Conservation (phyloP, 2,797 vertebrate species). For the Pagetopsis macropterus region DNA sequence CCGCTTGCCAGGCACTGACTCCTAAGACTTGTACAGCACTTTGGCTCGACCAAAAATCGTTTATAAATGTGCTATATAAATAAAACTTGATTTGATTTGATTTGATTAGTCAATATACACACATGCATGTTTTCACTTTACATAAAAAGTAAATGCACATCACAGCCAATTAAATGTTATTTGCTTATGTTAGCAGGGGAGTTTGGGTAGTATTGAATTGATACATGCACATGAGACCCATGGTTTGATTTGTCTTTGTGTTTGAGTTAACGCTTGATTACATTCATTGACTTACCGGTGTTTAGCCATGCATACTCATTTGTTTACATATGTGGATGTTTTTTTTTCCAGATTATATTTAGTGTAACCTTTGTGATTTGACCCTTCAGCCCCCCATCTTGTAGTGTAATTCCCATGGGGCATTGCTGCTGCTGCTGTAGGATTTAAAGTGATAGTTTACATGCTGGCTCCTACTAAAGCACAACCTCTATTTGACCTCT, state of each 20-base stretch:
- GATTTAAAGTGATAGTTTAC: constrained; percentile 47
- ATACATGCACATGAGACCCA: constrained; percentile 8
- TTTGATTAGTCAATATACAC: constrained; percentile 14
- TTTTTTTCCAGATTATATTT: constrained; percentile 47
- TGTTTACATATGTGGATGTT: constrained; percentile 43
- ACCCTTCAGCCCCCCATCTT: constrained; percentile 45
- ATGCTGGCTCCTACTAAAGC: constrained; percentile 37
- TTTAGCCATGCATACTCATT: constrained; percentile 41
- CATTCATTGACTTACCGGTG: constrained; percentile 51
- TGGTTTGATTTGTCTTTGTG: constrained; percentile 43
- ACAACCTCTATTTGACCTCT: constrained; percentile 57
- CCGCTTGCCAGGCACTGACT: constrained; percentile 45
- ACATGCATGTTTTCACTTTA: constrained; percentile 38
- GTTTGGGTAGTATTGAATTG: constrained; percentile 17
- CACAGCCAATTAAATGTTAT: constrained; percentile 36
- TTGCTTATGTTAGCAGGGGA: constrained; percentile 12
- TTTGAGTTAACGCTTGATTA: constrained; percentile 58
- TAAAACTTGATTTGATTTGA: no score
- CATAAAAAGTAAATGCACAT: constrained; percentile 28
- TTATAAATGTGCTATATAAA: no score
- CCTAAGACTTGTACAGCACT: constrained; percentile 17
- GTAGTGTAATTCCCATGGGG: constrained; percentile 39
- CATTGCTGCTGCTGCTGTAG: constrained; percentile 28
- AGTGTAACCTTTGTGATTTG: constrained; percentile 49
- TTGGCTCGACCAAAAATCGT: no score